A percentile compares a stretch with the other conserved stretches of the same genome.
phyloP scores from a whole-genome alignment of 1,140 invertebrate species.

The Antheraea mylitta region DNA sequence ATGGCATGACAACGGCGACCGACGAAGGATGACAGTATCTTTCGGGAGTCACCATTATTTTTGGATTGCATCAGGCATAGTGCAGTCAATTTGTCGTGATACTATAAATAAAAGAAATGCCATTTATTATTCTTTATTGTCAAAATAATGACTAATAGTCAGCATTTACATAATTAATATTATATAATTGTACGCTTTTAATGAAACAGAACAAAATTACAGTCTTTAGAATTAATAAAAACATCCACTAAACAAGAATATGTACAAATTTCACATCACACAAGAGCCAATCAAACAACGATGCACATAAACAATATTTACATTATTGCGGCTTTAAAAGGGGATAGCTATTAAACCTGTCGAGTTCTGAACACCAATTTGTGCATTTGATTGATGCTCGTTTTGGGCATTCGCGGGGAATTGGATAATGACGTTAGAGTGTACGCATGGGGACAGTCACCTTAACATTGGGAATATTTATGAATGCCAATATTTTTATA shows the following conservation, averaged over 20 bases:
- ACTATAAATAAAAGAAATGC: too few species aligned
- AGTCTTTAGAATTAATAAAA: neutral
- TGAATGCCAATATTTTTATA: neutral
- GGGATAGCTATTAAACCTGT: slow-evolving; percentile 50
- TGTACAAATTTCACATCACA: neutral
- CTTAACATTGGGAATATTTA: neutral
- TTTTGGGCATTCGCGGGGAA: slow-evolving; percentile 40
- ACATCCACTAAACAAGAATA: neutral
- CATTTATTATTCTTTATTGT: too few species aligned
- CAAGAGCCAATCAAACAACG: slow-evolving; percentile 1
- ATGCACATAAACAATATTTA: slow-evolving; percentile 15
- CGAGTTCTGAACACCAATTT: slow-evolving; percentile 51
- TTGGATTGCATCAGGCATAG: too few species aligned
- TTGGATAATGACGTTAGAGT: slow-evolving; percentile 15
- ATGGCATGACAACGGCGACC: too few species aligned
- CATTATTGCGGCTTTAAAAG: slow-evolving; percentile 31
- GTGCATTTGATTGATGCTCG: slow-evolving; percentile 55
- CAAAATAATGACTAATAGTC: too few species aligned
- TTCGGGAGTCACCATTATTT: too few species aligned
- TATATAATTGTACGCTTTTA: too few species aligned
- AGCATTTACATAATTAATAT: too few species aligned
- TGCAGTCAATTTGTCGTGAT: too few species aligned
- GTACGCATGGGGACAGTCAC: slow-evolving; percentile 11
- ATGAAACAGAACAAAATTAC: too few species aligned
- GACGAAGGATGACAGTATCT: too few species aligned